phyloP scores from a whole-genome alignment of 2,797 vertebrate genomes.

The Pseudochirops cupreus region DNA sequence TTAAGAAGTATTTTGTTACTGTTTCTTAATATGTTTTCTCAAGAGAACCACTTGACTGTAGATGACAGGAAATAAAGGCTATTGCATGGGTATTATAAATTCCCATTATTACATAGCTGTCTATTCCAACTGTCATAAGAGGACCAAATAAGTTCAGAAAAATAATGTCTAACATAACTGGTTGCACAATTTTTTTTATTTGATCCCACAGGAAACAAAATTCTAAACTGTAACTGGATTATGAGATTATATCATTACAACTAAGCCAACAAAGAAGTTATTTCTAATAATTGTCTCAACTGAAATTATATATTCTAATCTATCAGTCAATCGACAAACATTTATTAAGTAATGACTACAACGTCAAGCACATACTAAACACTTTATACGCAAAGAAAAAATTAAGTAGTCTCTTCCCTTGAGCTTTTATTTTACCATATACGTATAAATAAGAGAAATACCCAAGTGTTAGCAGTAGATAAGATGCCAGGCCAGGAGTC shows the following conservation, averaged over 20 bases:
- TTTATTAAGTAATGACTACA: not conserved
- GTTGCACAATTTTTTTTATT: slow-evolving; percentile 1
- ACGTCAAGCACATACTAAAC: not conserved
- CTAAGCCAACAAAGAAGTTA: slow-evolving; percentile 41
- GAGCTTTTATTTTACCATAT: not conserved
- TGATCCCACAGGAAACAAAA: slow-evolving; percentile 21
- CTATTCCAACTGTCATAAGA: slow-evolving; percentile 50
- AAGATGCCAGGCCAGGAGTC: not conserved
- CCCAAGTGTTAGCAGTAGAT: not conserved
- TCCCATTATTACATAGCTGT: not conserved
- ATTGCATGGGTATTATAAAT: slow-evolving; percentile 7
- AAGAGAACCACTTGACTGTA: not conserved
- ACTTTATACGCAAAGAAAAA: not conserved
- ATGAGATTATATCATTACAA: slow-evolving; percentile 56
- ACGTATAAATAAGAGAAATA: not conserved
- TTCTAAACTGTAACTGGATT: slow-evolving; percentile 56
- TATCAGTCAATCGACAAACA: not conserved
- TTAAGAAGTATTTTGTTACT: not conserved
- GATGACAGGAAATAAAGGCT: not conserved
- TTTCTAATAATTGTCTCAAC: slow-evolving; percentile 55
- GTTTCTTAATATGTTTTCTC: not conserved
- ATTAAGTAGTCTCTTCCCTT: not conserved
- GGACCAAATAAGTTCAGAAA: slow-evolving; percentile 34
- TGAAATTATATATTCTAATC: slow-evolving; percentile 6
- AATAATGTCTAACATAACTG: slow-evolving; percentile 56